Conservation (phyloP, 2,113 vertebrate species). For the Zosterops pallidus region DNA sequence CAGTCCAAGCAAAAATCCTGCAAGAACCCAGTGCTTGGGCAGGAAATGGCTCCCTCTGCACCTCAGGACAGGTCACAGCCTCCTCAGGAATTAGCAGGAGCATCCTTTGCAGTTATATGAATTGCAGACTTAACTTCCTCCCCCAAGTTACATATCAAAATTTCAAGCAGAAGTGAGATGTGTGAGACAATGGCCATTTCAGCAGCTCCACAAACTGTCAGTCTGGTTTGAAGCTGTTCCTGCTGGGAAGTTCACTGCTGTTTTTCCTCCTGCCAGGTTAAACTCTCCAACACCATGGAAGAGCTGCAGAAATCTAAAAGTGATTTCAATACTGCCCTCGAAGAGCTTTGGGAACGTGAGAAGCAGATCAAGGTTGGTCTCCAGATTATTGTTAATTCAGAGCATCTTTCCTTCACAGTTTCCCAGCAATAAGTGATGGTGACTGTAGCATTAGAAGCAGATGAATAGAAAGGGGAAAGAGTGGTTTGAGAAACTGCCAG, state of each 20-base stretch:
- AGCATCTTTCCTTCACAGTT: not conserved
- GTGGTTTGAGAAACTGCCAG: not conserved
- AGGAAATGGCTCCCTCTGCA: not conserved
- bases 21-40: not conserved
- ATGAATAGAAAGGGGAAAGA: not conserved
- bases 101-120: not conserved
- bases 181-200: not conserved
- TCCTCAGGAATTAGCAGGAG: not conserved
- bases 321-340: not conserved
- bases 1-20: not conserved
- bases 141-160: not conserved
- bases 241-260: not conserved
- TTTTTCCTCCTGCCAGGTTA: not conserved
- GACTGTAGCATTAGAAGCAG: not conserved
- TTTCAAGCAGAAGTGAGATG: not conserved
- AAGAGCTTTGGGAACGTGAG: not conserved
- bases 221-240: not conserved
- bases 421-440: not conserved
- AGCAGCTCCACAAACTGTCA: not conserved
- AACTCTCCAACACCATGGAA: not conserved
- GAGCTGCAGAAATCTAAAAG: not conserved
- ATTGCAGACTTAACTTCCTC: not conserved
- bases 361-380: conserved; percentile 32
- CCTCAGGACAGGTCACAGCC: not conserved
- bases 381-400: not conserved